Evolutionary conservation across 2,797 vertebrate species (phyloP).

Genomic region (Tokudaia tokunoshimensis): DNA sequence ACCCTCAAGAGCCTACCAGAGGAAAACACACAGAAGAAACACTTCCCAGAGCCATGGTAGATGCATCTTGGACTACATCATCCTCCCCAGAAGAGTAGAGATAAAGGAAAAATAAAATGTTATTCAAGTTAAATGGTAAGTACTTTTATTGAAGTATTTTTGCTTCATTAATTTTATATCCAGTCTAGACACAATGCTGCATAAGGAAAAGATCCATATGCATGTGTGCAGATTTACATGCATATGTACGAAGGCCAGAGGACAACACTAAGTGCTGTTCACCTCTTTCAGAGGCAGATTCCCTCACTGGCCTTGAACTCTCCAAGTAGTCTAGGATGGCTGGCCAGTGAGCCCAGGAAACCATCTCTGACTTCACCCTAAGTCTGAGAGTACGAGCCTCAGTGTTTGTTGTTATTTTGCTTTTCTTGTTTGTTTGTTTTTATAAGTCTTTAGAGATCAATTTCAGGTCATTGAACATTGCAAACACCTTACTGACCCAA

Average conservation of each 20-base stretch:
- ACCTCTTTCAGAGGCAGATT: neutral
- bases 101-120: neutral
- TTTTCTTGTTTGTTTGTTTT: neutral
- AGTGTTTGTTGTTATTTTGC: neutral
- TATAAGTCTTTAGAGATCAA: neutral
- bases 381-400: neutral
- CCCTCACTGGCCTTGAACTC: neutral
- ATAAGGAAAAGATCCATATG: neutral
- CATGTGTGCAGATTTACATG: neutral
- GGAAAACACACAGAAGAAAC: neutral
- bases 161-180: neutral
- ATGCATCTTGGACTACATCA: neutral
- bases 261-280: neutral
- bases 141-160: conserved; percentile 14
- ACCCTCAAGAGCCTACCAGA: neutral
- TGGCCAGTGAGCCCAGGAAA: too few species aligned
- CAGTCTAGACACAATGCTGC: neutral
- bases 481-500: neutral
- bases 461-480: neutral
- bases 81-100: neutral
- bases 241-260: neutral
- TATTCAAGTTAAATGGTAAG: neutral
- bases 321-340: neutral
- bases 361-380: neutral
- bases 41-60: neutral